Percentiles rank a stretch among this genome's conserved stretches.
Conservation (phyloP, 2,797 vertebrate genomes). For the Pangasius krempfi region DNA sequence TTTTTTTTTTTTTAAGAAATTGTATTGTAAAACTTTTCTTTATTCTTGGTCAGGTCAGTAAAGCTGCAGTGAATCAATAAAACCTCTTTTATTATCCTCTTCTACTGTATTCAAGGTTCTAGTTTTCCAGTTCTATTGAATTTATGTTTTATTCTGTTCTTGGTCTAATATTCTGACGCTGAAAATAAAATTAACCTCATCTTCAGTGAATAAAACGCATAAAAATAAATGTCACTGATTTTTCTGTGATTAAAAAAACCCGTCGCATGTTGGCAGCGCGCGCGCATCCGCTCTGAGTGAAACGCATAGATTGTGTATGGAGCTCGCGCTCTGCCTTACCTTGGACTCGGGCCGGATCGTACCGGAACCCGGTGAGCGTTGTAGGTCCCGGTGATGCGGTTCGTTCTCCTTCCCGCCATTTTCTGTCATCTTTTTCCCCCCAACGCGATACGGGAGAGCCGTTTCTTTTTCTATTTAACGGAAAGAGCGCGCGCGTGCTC, state of each 20-base stretch:
- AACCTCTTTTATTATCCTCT: not conserved
- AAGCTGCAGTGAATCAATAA: not conserved
- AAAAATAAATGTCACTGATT: not conserved
- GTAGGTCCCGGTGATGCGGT: conserved; percentile 75
- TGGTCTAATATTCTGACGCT: not conserved
- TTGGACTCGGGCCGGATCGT: conserved; percentile 81
- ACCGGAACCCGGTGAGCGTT: conserved; percentile 72
- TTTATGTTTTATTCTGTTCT: not conserved
- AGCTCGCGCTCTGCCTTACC: conserved; percentile 70
- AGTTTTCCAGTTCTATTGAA: not conserved
- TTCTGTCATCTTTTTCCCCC: conserved; percentile 79
- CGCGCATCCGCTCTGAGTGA: not conserved
- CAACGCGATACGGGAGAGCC: not conserved
- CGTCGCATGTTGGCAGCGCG: not conserved
- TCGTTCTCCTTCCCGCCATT: conserved; percentile 87
- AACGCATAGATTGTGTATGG: not conserved
- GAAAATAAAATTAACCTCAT: not conserved
- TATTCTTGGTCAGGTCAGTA: not conserved
- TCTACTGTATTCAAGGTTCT: not conserved
- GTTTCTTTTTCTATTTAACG: not conserved
- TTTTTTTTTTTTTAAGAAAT: not conserved
- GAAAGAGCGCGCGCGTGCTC: not conserved
- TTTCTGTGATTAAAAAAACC: not conserved
- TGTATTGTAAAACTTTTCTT: not conserved
- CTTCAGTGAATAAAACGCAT: not conserved